Evolutionary conservation across 1,140 invertebrate species (phyloP).

Genomic region (Chrysopa pallens): DNA sequence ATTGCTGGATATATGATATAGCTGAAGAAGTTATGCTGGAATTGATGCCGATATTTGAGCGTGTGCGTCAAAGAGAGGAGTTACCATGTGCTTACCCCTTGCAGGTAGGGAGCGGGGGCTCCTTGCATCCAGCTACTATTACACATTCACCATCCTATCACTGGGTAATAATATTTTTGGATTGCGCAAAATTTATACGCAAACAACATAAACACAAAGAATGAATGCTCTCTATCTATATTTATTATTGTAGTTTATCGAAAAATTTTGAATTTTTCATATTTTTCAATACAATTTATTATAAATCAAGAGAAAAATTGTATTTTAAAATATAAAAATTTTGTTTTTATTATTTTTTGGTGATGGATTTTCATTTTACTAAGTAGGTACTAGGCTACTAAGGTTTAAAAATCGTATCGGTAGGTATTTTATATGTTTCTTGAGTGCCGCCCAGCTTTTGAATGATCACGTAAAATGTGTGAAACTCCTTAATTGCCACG

Average conservation of each 20-base stretch:
- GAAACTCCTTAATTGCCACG: no score
- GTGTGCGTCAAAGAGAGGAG: slow-evolving; percentile 70
- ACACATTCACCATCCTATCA: slow-evolving; percentile 36
- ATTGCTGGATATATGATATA: slow-evolving; percentile 15
- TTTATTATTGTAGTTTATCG: slow-evolving; percentile 3
- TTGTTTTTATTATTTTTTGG: no score
- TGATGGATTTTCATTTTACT: no score
- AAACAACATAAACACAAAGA: slow-evolving; percentile 24
- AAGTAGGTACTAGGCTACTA: no score
- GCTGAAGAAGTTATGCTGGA: slow-evolving; percentile 84
- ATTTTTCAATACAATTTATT: no score
- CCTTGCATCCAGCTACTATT: slow-evolving; percentile 17
- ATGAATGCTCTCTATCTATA: slow-evolving; percentile 11
- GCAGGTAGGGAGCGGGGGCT: slow-evolving; percentile 43
- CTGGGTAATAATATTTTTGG: slow-evolving; percentile 27
- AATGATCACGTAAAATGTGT: no score
- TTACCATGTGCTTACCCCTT: slow-evolving; percentile 73
- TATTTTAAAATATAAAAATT: no score
- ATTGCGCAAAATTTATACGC: no score
- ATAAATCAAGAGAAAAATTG: no score
- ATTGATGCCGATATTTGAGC: slow-evolving; percentile 85
- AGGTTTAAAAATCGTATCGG: no score
- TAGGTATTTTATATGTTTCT: no score
- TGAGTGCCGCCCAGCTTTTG: no score
- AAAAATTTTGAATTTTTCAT: slow-evolving; percentile 1